phyloP scores from a whole-genome alignment of 2,797 vertebrate genomes.

The Myotis planiceps region DNA sequence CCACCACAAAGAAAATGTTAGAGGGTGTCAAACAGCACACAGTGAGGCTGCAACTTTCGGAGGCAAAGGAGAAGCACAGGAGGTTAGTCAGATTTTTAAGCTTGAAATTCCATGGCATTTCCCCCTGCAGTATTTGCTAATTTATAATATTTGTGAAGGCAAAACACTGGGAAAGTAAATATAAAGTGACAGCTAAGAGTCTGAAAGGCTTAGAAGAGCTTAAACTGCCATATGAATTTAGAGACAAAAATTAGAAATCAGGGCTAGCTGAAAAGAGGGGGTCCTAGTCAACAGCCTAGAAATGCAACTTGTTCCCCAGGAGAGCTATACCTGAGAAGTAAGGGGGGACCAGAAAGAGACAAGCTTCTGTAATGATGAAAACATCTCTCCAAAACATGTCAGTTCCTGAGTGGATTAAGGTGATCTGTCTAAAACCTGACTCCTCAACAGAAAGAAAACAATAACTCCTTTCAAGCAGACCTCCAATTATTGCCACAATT shows the following conservation, averaged over 20 bases:
- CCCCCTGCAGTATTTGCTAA: neutral
- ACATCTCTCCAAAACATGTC: neutral
- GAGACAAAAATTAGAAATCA: slow-evolving; percentile 9
- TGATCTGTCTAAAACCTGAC: neutral
- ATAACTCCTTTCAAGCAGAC: neutral
- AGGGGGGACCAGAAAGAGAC: neutral
- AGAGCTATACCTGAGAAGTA: neutral
- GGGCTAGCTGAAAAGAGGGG: neutral
- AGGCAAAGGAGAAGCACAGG: neutral
- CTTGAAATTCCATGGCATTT: neutral
- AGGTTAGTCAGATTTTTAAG: neutral
- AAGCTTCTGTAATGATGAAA: neutral
- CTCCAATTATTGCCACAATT: neutral
- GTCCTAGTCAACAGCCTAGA: neutral
- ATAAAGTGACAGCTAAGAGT: neutral
- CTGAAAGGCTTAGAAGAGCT: neutral
- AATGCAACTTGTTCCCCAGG: neutral
- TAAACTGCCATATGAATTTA: neutral
- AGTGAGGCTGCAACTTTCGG: neutral
- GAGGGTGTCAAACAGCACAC: neutral
- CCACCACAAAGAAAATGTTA: neutral
- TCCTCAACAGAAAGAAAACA: neutral
- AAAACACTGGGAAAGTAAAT: neutral
- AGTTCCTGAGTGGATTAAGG: neutral
- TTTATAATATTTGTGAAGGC: neutral